A percentile compares a stretch with the other conserved stretches of the same genome.
Evolutionary conservation across 2,888 invertebrate genomes (phyloP).

Genomic region (Pardosa pseudoannulata): DNA sequence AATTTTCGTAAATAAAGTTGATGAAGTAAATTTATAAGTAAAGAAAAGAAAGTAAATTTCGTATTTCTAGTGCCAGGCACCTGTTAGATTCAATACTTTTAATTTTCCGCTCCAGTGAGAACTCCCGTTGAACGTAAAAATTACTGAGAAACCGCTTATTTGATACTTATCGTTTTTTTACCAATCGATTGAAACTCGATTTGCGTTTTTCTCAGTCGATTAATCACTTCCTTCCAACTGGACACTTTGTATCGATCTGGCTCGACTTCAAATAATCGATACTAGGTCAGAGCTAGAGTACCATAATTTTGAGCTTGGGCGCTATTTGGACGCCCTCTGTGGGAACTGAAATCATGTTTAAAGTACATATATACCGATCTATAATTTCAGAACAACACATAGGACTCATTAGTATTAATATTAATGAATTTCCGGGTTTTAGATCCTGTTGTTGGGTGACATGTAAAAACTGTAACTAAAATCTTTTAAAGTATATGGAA

Average conservation of each 20-base stretch:
- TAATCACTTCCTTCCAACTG: conserved; percentile 69
- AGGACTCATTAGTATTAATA: too few relatives aligned
- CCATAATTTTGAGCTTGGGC: background rate
- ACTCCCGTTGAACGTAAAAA: conserved; percentile 33
- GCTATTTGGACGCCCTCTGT: background rate
- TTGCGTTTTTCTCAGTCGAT: conserved; percentile 69
- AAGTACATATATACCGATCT: too few relatives aligned
- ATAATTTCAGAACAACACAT: too few relatives aligned
- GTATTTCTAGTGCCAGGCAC: background rate
- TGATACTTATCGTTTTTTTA: conserved; percentile 69
- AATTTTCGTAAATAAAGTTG: too few relatives aligned
- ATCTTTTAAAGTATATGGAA: too few relatives aligned
- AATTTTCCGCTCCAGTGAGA: conserved; percentile 51
- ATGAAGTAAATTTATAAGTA: too few relatives aligned
- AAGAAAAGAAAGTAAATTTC: too few relatives aligned
- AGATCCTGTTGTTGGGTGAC: too few relatives aligned
- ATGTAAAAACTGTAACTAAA: too few relatives aligned
- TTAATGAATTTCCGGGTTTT: too few relatives aligned
- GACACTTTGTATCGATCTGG: conserved; percentile 60
- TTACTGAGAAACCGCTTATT: conserved; percentile 45
- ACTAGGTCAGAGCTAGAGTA: background rate
- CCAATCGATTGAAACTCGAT: conserved; percentile 65
- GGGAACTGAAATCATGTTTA: background rate
- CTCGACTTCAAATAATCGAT: conserved; percentile 45
- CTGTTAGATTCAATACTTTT: conserved; percentile 60